Percentiles rank a stretch among this genome's conserved stretches.
These are phyloP conservation scores for Oophaga sylvatica DNA, from an alignment of 2,797 vertebrate genomes.

Conservation along the genomic window DNA sequence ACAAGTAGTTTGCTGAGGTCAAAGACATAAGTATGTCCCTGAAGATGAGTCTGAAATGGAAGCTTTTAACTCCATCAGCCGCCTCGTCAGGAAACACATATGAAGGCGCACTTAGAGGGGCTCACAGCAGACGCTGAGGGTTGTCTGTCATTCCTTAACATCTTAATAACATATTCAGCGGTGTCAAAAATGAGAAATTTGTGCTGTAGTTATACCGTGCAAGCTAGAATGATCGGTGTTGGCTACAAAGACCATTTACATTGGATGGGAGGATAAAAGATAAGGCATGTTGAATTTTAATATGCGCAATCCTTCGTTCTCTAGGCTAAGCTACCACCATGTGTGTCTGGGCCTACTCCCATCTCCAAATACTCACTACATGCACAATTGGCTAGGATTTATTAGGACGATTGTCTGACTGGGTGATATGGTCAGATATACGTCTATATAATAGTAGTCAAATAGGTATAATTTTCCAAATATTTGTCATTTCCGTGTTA, in stretches of 20 bases:
- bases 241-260: background rate
- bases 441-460: no score
- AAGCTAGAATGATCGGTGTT: background rate
- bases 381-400: no score
- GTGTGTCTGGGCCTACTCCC: no score
- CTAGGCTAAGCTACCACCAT: no score
- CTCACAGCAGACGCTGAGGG: background rate
- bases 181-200: background rate
- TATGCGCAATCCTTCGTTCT: no score
- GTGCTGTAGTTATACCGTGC: background rate
- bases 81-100: slow-evolving; percentile 28
- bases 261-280: background rate
- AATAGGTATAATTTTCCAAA: no score
- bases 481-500: no score
- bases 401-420: no score
- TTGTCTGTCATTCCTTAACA: background rate
- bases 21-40: slow-evolving; percentile 54
- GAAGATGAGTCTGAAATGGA: slow-evolving; percentile 35
- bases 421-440: no score
- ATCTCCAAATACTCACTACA: no score
- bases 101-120: slow-evolving; percentile 22
- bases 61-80: slow-evolving; percentile 53
- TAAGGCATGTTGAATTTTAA: no score
- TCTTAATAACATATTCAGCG: background rate
- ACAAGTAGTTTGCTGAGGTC: slow-evolving; percentile 52